Conservation (phyloP, 2,888 invertebrate genomes). For the Imbricaverruca yamaguchii region DNA sequence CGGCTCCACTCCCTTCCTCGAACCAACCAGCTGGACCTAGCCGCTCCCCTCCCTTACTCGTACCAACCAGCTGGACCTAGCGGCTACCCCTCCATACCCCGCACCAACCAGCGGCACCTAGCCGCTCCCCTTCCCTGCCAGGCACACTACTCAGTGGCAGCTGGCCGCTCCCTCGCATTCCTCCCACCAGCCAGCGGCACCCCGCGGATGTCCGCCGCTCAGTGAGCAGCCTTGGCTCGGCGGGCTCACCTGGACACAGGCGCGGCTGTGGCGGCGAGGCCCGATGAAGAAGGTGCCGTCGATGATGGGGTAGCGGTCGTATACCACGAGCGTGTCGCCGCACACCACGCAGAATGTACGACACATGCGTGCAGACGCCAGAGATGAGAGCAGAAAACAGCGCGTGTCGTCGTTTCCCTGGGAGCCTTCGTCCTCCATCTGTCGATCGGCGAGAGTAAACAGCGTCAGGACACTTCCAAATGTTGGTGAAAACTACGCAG, state of each 20-base stretch:
- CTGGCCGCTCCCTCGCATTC: background rate
- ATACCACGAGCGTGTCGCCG: conserved; percentile 80
- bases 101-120: no score
- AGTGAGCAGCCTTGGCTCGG: background rate
- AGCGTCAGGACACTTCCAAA: background rate
- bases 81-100: no score
- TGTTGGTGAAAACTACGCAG: no score
- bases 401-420: conserved; percentile 97
- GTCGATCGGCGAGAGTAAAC: conserved; percentile 25
- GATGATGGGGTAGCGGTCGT: conserved; percentile 93
- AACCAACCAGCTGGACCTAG: no score
- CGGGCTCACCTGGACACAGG: conserved; percentile 69
- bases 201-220: background rate
- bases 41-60: no score
- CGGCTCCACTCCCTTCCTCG: no score
- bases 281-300: conserved; percentile 98
- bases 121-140: no score
- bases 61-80: no score
- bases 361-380: conserved; percentile 83
- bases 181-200: background rate
- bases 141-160: no score
- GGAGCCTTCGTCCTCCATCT: conserved; percentile 98
- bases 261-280: conserved; percentile 79
- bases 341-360: conserved; percentile 80
- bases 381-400: conserved; percentile 86